Conservation (phyloP, 2,797 vertebrate species). For the Propithecus perrieri region DNA sequence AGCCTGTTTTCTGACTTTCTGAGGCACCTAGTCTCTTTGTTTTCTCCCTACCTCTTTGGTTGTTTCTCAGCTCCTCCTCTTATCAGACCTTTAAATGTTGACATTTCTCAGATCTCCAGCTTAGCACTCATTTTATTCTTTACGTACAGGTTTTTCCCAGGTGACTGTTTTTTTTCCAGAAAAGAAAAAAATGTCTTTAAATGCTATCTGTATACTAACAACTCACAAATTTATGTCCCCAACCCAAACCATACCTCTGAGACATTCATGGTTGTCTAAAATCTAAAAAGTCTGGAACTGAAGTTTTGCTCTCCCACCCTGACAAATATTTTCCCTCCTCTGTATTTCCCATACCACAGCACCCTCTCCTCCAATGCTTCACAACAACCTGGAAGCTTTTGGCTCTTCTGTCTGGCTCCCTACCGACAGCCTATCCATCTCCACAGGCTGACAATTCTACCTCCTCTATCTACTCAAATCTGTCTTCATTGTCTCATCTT, state of each 20-base stretch:
- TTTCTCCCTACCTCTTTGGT: neutral
- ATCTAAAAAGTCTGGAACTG: neutral
- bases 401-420: neutral
- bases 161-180: neutral
- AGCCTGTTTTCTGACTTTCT: neutral
- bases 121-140: constrained; percentile 15
- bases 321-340: neutral
- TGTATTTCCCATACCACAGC: neutral
- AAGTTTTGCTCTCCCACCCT: neutral
- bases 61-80: neutral
- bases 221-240: neutral
- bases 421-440: neutral
- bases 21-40: neutral
- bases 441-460: neutral
- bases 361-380: neutral
- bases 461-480: neutral
- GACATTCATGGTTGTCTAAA: neutral
- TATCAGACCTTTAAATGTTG: neutral
- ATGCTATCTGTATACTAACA: neutral
- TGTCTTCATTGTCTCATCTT: neutral
- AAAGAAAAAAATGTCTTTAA: neutral
- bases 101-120: neutral
- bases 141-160: neutral
- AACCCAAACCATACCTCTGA: neutral
- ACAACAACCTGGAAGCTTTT: neutral